Base-by-base conservation (phyloP, 1,140 invertebrate genomes). In the Mya arenaria region DNA sequence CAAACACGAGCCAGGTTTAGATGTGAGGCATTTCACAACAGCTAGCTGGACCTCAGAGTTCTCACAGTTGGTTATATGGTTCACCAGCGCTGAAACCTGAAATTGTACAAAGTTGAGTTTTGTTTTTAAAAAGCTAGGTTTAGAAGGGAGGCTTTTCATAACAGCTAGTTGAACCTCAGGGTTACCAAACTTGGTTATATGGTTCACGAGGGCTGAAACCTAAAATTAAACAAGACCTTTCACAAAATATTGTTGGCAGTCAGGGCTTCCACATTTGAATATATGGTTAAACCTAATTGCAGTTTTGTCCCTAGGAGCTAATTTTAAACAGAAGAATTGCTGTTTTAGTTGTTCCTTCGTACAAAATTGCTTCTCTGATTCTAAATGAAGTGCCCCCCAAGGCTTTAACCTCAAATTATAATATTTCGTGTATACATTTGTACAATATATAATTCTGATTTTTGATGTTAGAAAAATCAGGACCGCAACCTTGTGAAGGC, bases 1-100 rank as follows among this genome's bases (percentile, higher is more conserved):
- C 44, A 55, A 23, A 37, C 32, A 72, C 0, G 69, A 72, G 48
- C 48, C 69, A 19, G 69, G 69, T 2, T 44, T 13, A 15, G 48
- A n/a, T 10, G 37, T 72, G 1, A 72, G 52, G 28, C 69, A 55
- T 52, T 56, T 52, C 69, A 72, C 17, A 34, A 52, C 56, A 34
- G 48, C 69, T 19, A 72, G 28, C 36, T 72, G 69, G 5, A 56
- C 32, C 44, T 72, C 44, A 13, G 69, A 44, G 56, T 56, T 52
- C 17, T 1, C 34, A 72, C 69, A 36, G 2, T 19, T 34, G n/a
- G 4, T 15, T 19, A 52, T 37, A 32, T 55, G 17, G 5, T 4
- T 58, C 25, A n/a, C 52, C 34, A 72, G 55, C 0, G 4, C 41
- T 52, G 48, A 10, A 17, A 72, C 10, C 69, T 72, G 30, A 17